Base-by-base conservation (phyloP, 2,113 vertebrate species). In the human (Homo sapiens) region DNA sequence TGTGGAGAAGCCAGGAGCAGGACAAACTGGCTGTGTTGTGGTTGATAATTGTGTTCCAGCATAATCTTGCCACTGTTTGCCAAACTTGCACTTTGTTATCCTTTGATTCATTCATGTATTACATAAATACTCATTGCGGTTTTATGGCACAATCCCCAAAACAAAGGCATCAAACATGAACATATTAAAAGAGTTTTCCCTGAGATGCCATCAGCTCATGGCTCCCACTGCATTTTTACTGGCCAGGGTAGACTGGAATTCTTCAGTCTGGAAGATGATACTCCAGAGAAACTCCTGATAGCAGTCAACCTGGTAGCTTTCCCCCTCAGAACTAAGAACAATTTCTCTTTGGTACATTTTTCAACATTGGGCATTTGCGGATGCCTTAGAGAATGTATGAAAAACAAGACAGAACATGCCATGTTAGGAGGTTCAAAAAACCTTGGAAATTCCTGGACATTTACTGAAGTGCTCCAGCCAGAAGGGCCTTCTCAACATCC, bases 401-500 rank as follows among this genome's bases (percentile, higher is more conserved):
- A 89, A 96, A 96, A 48, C 16, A 84, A 94, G 32, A 50, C 18
- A 96, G 30, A 89, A 89, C 57, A 75, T 6, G 50, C 27, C 45
- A 14, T 73, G n/a, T 87, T 87, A 72, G 22, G 27, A 89, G 48
- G 6, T 50, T 89, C 25, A 73, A n/a, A 97, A 76, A 64, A 5
- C 55, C 12, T 1, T 85, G 30, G n/a, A 68, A 64, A 70, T 13
- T 40, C 50, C 35, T n/a, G 38, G 17, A 72, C 0, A 3, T 61
- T 90, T 66, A 70, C 0, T 55, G 4, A 2, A 83, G 17, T 27
- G 13, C 5, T 82, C 1, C 50, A 76, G 14, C 10, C 25, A 64
- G 38, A 25, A 76, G 64, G 6, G 17, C 32, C 72, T 94, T 89
- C 30, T 87, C n/a, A 90, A 7, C 0, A 72, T 70, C 12, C 22